Evolutionary conservation across 2,113 vertebrate genomes (phyloP).

Genomic region (Larimichthys crocea): DNA sequence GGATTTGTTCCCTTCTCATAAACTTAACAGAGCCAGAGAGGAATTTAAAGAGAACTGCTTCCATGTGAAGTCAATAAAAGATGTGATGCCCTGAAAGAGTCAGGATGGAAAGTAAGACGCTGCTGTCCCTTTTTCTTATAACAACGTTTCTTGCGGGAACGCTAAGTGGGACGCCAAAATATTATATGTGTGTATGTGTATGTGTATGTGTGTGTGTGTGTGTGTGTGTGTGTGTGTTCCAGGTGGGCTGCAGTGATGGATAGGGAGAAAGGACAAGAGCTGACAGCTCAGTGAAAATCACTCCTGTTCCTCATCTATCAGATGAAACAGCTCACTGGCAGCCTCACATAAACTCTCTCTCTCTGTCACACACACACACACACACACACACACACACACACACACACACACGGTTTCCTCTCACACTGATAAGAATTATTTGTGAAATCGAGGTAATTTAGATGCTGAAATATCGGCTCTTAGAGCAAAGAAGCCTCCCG

Average conservation of each 20-base stretch:
- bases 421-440: slow-evolving; percentile 9
- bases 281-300: slow-evolving; percentile 67
- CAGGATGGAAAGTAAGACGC: slow-evolving; percentile 7
- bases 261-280: slow-evolving; percentile 41
- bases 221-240: slow-evolving; percentile 17
- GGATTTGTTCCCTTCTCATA: background rate
- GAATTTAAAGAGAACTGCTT: too few species aligned
- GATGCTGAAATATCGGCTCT: slow-evolving; percentile 12
- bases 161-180: slow-evolving; percentile 20
- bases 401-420: too few species aligned
- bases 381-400: slow-evolving; percentile 34
- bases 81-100: background rate
- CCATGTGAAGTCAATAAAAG: background rate
- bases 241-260: slow-evolving; percentile 67
- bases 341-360: background rate
- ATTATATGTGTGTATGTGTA: background rate
- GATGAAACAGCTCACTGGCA: slow-evolving; percentile 47
- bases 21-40: too few species aligned
- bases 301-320: slow-evolving; percentile 74
- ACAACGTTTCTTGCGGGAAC: slow-evolving; percentile 3
- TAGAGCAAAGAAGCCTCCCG: background rate
- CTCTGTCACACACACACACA: slow-evolving; percentile 7
- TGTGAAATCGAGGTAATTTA: background rate
- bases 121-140: slow-evolving; percentile 19
- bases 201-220: slow-evolving; percentile 5